Percentiles rank a stretch among this genome's conserved stretches.
Evolutionary conservation across 2,888 invertebrate species (phyloP).

Genomic region (Idaea aversata): DNA sequence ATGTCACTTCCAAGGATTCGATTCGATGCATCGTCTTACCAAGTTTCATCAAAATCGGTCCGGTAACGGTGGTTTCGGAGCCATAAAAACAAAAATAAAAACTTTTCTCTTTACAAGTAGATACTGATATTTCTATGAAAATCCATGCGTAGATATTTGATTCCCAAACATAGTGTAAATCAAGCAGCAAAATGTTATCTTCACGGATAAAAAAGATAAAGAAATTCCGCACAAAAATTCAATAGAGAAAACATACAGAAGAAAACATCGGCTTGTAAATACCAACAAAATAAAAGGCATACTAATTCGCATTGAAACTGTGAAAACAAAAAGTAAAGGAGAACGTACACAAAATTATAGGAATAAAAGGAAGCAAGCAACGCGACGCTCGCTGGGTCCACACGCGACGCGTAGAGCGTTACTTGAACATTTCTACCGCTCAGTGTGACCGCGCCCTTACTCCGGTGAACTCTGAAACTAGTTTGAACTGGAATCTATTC

Average conservation of each 20-base stretch:
- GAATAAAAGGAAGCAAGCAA: conserved; percentile 21
- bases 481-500: conserved; percentile 5
- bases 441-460: conserved; percentile 19
- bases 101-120: no score
- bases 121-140: background rate
- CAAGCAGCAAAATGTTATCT: no score
- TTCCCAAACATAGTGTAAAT: background rate
- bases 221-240: background rate
- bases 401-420: conserved; percentile 24
- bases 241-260: conserved; percentile 1
- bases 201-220: background rate
- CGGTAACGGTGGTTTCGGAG: no score
- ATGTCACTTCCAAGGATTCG: no score
- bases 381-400: background rate
- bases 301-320: conserved; percentile 29
- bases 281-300: conserved; percentile 20
- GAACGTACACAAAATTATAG: conserved; percentile 10
- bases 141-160: background rate
- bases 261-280: background rate
- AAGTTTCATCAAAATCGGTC: no score
- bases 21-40: no score
- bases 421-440: conserved; percentile 21
- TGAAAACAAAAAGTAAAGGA: conserved; percentile 22
- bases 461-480: conserved; percentile 12
- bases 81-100: no score